Conservation (phyloP, 1,140 invertebrate species). For the Carposina sasakii region DNA sequence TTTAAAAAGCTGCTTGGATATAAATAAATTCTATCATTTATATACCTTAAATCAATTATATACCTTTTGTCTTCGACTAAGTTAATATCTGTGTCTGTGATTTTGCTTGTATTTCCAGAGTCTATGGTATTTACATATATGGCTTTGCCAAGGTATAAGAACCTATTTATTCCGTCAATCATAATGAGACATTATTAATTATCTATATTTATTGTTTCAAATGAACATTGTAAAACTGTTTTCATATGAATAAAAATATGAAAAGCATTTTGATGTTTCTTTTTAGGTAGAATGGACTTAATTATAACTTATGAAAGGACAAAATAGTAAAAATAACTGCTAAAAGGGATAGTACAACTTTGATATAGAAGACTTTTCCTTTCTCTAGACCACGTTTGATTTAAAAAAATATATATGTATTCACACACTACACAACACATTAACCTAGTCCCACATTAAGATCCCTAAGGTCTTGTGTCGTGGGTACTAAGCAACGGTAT, state of each 20-base stretch:
- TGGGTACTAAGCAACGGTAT: no score
- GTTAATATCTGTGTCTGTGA: constrained; percentile 30
- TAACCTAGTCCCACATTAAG: no score
- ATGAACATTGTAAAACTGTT: constrained; percentile 63
- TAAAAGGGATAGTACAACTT: no score
- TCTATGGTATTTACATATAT: constrained; percentile 52
- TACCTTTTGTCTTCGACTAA: constrained; percentile 45
- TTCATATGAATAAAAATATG: constrained; percentile 63
- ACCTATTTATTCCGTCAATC: constrained; percentile 65
- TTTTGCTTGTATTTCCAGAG: constrained; percentile 44
- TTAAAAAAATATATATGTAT: no score
- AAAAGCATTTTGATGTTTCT: background rate
- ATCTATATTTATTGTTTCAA: constrained; percentile 65
- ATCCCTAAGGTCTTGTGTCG: no score
- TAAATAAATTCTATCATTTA: background rate
- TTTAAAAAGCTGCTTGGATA: no score
- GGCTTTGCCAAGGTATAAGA: constrained; percentile 43
- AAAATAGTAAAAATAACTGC: no score
- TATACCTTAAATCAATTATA: constrained; percentile 13
- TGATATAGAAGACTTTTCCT: no score
- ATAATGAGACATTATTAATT: constrained; percentile 53
- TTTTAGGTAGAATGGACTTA: no score
- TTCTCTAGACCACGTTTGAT: no score
- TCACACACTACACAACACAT: no score
- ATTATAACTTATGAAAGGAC: no score